Base-by-base conservation (phyloP, 2,113 vertebrate species). In the Bombycilla garrulus region DNA sequence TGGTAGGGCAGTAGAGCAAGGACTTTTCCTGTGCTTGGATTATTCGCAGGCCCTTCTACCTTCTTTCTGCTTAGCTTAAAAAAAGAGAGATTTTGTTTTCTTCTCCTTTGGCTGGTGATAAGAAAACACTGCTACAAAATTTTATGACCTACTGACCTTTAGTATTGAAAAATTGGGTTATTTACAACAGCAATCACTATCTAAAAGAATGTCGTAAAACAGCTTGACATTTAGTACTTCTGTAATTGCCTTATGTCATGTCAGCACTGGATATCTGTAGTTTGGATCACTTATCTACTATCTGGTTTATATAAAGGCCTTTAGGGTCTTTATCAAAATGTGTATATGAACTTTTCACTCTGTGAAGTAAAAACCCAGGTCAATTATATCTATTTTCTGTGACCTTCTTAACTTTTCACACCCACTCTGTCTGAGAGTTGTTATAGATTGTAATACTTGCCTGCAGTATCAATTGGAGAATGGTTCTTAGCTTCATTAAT, bases 261-360 rank as follows among this genome's bases (percentile, higher is more conserved):
- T 96, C 64, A 95, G 58, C 50, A 29, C 73, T 93, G 81, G 81
- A 57, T 96, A 96, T 93, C 94, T 95, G 85, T 60, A 29, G 74
- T 94, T 92, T 79, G 93, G 66, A 89, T 96, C 91, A 61, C 81
- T 95, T 95, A 97, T 92, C 92, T 93, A 16, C 48, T 96, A 67
- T 96, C 85, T 95, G 82, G 71, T 96, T 95, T 92, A 56, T 86
- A 84, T 61, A 60, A 76, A 92, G 78, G 60, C 81, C 78, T 91
- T 79, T 56, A 42, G 81, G 89, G 92, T 71, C 78, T 93, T 88
- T 91, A 93, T 95, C 56, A 96, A 85, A 93, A 90, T 92, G 80
- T 86, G 61, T 73, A 48, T 82, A 44, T 98, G 97, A 98, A 98
- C 98, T 98, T 97, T 98, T 98, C 96, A 97, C 83, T 88, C 54